Conservation (phyloP, 2,113 vertebrate genomes). For the Actinemys pallida region DNA sequence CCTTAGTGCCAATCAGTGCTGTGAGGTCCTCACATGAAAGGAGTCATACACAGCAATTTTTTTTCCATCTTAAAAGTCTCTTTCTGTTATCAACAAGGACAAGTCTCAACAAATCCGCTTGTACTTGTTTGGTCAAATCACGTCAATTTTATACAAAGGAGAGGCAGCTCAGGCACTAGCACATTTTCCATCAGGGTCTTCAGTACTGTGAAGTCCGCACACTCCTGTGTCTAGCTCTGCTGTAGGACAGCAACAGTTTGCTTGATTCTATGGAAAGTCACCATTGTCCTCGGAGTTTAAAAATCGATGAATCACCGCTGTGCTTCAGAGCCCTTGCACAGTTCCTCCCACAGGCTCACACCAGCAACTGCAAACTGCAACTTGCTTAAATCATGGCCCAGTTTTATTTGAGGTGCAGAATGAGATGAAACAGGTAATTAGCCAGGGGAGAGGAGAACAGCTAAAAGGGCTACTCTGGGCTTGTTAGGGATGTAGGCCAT, state of each 20-base stretch:
- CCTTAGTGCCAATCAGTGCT: not conserved
- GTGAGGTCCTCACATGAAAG: not conserved
- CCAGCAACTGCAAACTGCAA: conserved; percentile 37
- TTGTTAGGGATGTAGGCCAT: not conserved
- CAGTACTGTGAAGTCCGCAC: fast-evolving
- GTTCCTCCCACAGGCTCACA: conserved; percentile 20
- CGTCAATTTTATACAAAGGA: not conserved
- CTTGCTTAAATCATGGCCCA: conserved; percentile 15
- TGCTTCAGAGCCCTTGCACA: conserved; percentile 35
- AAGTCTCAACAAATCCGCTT: not conserved
- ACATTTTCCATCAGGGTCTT: not conserved
- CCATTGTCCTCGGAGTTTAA: too few relatives aligned
- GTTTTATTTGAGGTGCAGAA: conserved; percentile 20
- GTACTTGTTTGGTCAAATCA: not conserved
- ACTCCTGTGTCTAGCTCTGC: not conserved
- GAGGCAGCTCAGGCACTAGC: not conserved
- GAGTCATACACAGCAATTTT: not conserved
- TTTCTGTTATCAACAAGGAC: not conserved
- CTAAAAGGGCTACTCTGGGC: not conserved
- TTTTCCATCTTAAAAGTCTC: too few relatives aligned
- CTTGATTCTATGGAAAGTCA: not conserved
- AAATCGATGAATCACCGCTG: conserved; percentile 12
- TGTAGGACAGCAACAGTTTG: not conserved
- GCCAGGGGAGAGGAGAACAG: not conserved
- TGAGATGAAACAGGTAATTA: conserved; percentile 22